Percentiles rank a stretch among this genome's conserved stretches.
phyloP scores from a whole-genome alignment of 2,797 vertebrate species.

The Sus cebifrons region DNA sequence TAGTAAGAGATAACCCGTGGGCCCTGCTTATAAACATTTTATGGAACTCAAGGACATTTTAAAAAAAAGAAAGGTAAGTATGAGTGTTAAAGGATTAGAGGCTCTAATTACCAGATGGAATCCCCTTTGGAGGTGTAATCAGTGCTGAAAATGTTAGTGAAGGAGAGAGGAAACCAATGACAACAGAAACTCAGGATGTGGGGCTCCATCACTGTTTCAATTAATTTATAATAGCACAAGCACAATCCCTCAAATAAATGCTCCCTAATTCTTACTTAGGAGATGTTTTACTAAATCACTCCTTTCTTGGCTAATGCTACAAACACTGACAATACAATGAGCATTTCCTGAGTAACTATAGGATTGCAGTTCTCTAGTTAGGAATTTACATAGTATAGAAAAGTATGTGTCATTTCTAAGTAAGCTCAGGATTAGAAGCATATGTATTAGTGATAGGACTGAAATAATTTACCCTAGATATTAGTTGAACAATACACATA shows the following conservation, averaged over 20 bases:
- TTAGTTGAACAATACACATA: slow-evolving; percentile 2
- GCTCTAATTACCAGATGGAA: not conserved
- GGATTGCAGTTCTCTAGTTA: slow-evolving; percentile 22
- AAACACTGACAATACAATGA: not conserved
- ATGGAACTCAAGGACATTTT: slow-evolving; percentile 43
- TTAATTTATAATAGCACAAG: not conserved
- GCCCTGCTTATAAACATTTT: slow-evolving; percentile 31
- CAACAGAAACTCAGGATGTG: not conserved
- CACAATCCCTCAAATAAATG: not conserved
- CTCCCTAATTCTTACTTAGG: slow-evolving; percentile 46
- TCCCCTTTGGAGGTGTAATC: not conserved
- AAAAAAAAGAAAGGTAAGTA: not conserved
- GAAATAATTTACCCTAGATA: not conserved
- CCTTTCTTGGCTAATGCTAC: slow-evolving; percentile 27
- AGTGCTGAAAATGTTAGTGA: not conserved
- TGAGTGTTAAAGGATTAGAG: not conserved
- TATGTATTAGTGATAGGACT: not conserved
- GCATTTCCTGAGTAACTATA: not conserved
- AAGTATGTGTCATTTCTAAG: slow-evolving; percentile 27
- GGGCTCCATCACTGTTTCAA: not conserved
- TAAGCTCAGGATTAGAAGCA: slow-evolving; percentile 14
- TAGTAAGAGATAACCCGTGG: not conserved
- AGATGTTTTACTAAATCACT: slow-evolving; percentile 26
- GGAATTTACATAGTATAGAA: not conserved
- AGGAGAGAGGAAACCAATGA: not conserved